phyloP scores from a whole-genome alignment of 2,797 vertebrate genomes.

The Simalia tracyae region DNA sequence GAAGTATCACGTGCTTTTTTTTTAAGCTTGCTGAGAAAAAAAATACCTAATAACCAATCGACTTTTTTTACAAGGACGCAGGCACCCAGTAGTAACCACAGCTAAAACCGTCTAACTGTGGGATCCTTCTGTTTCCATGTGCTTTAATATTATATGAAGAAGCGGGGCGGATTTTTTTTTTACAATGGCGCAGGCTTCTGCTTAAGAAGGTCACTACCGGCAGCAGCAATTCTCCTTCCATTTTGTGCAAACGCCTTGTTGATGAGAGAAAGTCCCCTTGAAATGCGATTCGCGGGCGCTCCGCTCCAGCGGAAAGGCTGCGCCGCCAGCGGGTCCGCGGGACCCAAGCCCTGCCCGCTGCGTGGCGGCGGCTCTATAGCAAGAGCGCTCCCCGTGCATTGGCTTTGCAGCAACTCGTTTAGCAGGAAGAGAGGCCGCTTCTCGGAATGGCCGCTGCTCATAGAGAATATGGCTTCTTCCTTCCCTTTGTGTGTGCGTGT shows the following conservation, averaged over 20 bases:
- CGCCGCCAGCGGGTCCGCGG: constrained; percentile 34
- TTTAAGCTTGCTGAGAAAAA: not conserved
- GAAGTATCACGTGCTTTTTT: not conserved
- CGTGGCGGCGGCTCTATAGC: not conserved
- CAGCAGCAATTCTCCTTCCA: constrained; percentile 91
- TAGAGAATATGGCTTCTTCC: constrained; percentile 92
- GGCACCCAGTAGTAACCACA: not conserved
- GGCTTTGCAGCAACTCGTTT: not conserved
- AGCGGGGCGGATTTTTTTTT: constrained; percentile 1
- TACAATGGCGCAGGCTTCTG: constrained; percentile 83
- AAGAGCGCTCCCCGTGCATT: not conserved
- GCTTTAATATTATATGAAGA: not conserved
- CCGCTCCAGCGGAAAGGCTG: constrained; percentile 17
- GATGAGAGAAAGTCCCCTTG: constrained; percentile 90
- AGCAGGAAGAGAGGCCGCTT: constrained; percentile 44
- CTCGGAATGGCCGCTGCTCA: constrained; percentile 70
- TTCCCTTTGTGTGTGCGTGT: constrained; percentile 71
- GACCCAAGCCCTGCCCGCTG: constrained; percentile 21
- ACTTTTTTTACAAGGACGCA: not conserved
- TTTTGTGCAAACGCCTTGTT: constrained; percentile 85
- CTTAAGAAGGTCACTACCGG: constrained; percentile 80
- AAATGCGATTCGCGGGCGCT: constrained; percentile 72
- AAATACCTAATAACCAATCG: not conserved
- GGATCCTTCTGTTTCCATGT: not conserved
- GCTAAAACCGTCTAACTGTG: not conserved